A percentile compares a stretch with the other conserved stretches of the same genome.
Evolutionary conservation across 2,888 invertebrate species (phyloP).

Genomic region (Apamea anceps): DNA sequence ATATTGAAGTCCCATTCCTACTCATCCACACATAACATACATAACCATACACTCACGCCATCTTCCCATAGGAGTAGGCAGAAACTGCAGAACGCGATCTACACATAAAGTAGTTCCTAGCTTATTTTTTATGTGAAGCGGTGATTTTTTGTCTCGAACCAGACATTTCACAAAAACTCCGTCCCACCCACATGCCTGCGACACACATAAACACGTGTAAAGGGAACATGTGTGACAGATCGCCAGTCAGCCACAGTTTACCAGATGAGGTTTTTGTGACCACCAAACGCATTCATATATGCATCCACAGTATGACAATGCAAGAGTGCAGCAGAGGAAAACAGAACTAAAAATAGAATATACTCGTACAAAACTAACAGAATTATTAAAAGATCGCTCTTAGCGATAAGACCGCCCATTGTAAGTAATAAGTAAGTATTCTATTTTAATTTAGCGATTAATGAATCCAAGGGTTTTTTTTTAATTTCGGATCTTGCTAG

Average conservation of each 20-base stretch:
- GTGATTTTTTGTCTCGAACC: not conserved
- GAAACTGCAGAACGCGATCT: not conserved
- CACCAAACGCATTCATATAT: slow-evolving; percentile 6
- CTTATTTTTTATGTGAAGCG: not conserved
- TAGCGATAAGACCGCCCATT: too few species aligned
- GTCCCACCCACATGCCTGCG: slow-evolving; percentile 14
- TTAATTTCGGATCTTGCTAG: too few species aligned
- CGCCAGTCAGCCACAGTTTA: slow-evolving; percentile 27
- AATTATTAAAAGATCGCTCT: too few species aligned
- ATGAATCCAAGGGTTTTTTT: not conserved
- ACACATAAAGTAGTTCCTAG: not conserved
- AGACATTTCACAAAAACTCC: slow-evolving; percentile 26
- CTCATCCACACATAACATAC: not conserved
- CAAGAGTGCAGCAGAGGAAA: not conserved
- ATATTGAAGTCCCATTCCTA: too few species aligned
- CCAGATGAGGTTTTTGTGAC: slow-evolving; percentile 50
- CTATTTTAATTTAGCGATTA: not conserved
- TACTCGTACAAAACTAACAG: not conserved
- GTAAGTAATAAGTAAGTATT: too few species aligned
- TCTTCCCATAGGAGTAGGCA: not conserved
- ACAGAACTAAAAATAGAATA: not conserved
- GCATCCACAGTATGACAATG: not conserved
- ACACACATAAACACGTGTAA: slow-evolving; percentile 46
- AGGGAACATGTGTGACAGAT: slow-evolving; percentile 54
- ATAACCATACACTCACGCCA: not conserved